phyloP scores from a whole-genome alignment of 1,140 invertebrate genomes.

The Anoplolepis gracilipes region DNA sequence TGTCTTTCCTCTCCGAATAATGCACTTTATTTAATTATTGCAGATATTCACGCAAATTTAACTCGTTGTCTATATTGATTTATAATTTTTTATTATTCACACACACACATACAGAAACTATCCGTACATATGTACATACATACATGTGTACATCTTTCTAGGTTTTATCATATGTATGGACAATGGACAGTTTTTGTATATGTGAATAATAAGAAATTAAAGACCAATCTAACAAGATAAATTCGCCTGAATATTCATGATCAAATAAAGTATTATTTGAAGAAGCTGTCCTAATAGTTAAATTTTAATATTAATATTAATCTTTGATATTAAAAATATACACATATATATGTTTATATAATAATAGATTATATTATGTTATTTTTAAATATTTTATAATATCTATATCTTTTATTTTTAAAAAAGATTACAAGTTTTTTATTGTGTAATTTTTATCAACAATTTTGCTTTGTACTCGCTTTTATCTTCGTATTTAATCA shows the following conservation, averaged over 20 bases:
- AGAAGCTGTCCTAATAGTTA: background rate
- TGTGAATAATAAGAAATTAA: background rate
- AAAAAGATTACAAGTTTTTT: slow-evolving; percentile 1
- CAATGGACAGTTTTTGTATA: background rate
- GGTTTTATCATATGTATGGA: no score
- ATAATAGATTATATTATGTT: background rate
- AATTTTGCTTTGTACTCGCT: background rate
- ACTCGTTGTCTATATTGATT: no score
- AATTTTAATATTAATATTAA: slow-evolving; percentile 10
- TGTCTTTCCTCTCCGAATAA: no score
- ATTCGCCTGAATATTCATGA: background rate
- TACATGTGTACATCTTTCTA: no score
- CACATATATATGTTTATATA: background rate
- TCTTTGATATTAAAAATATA: background rate
- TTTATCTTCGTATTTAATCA: background rate
- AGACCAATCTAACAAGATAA: background rate
- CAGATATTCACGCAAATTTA: no score
- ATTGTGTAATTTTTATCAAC: background rate
- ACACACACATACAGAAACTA: no score
- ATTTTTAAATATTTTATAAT: background rate
- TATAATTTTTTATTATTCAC: no score
- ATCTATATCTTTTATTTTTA: background rate
- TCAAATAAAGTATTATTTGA: background rate
- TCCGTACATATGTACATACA: no score
- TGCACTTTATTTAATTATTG: no score